phyloP scores from a whole-genome alignment of 2,888 invertebrate species.

The Argyresthia goedartella region DNA sequence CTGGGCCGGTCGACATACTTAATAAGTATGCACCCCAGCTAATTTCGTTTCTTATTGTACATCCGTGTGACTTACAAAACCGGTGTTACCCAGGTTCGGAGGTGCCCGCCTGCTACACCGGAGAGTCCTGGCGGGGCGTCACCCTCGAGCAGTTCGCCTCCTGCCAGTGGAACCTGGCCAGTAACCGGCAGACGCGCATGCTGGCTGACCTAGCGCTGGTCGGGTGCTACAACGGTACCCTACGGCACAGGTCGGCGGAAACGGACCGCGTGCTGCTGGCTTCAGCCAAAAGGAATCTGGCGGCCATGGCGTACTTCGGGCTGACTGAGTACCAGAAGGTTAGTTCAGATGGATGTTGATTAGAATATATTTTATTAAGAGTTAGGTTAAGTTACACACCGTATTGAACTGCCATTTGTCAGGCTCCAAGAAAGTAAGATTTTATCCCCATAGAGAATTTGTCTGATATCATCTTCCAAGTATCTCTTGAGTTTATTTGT shows the following conservation, averaged over 20 bases:
- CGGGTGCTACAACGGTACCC: constrained; percentile 93
- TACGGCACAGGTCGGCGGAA: constrained; percentile 77
- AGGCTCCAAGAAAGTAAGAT: too few relatives aligned
- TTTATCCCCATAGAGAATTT: too few relatives aligned
- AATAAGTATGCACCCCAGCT: too few relatives aligned
- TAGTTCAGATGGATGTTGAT: constrained; percentile 6
- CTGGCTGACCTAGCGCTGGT: constrained; percentile 94
- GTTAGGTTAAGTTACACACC: too few relatives aligned
- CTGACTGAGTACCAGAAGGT: constrained; percentile 96
- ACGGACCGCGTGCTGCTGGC: constrained; percentile 89
- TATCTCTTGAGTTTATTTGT: too few relatives aligned
- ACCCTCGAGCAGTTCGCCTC: constrained; percentile 90
- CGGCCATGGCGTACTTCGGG: constrained; percentile 97
- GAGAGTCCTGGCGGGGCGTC: constrained; percentile 90
- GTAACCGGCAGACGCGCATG: constrained; percentile 98
- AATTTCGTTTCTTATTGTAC: too few relatives aligned
- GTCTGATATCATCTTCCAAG: too few relatives aligned
- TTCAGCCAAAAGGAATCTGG: constrained; percentile 95
- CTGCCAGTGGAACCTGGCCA: constrained; percentile 94
- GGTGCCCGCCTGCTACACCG: constrained; percentile 85
- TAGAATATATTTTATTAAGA: neutral
- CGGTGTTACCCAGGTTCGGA: constrained; percentile 68
- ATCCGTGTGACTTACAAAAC: too few relatives aligned
- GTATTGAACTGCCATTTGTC: too few relatives aligned
- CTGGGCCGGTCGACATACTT: too few relatives aligned